These are phyloP conservation scores for Coracias cyanogaster DNA, from an alignment of 2,797 vertebrate species.

Conservation along the genomic window DNA sequence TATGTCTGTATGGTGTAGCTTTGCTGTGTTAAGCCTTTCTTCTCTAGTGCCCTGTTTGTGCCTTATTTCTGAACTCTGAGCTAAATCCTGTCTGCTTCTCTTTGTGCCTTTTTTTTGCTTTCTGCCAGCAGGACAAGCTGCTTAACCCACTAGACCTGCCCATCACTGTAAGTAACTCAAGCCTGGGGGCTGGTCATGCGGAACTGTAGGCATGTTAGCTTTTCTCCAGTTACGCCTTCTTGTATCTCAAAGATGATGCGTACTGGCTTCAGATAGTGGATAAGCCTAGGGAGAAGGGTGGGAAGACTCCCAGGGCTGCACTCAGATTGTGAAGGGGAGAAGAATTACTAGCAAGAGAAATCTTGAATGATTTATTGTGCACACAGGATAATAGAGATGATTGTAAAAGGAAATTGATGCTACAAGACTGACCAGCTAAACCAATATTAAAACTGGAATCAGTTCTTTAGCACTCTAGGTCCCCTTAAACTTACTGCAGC, in stretches of 20 bases:
- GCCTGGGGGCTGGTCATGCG: slow-evolving; percentile 49
- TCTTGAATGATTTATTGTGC: not conserved
- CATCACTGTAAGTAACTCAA: slow-evolving; percentile 91
- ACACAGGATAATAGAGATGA: not conserved
- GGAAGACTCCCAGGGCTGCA: not conserved
- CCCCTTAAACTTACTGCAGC: not conserved
- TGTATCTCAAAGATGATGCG: not conserved
- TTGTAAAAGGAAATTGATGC: not conserved
- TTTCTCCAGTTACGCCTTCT: not conserved
- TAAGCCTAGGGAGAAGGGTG: not conserved
- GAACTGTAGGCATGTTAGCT: slow-evolving; percentile 6
- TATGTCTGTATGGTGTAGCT: slow-evolving; percentile 74
- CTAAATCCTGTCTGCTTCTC: slow-evolving; percentile 82
- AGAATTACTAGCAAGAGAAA: not conserved
- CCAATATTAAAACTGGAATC: not conserved
- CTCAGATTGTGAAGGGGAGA: not conserved
- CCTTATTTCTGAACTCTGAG: slow-evolving; percentile 54
- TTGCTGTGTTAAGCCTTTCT: slow-evolving; percentile 70
- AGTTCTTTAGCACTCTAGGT: not conserved
- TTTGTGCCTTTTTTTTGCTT: slow-evolving; percentile 82
- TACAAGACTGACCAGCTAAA: not conserved
- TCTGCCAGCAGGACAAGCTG: slow-evolving; percentile 89
- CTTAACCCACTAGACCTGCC: slow-evolving; percentile 93
- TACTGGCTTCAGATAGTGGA: not conserved
- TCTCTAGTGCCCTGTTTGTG: slow-evolving; percentile 60